These are phyloP conservation scores for Macaria notata DNA, from an alignment of 2,888 invertebrate species.

Conservation along the genomic window DNA sequence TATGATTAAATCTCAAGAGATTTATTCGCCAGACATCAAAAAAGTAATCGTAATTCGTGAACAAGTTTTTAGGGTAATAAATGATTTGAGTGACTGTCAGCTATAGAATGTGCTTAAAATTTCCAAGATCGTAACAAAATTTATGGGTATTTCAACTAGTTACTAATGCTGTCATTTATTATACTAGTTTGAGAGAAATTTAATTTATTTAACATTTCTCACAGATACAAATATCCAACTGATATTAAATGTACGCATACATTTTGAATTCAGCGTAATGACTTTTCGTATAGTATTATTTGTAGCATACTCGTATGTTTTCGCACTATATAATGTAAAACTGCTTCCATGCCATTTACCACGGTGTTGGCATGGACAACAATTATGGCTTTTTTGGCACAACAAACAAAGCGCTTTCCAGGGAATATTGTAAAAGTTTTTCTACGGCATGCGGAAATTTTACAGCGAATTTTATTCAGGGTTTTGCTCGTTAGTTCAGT, in stretches of 20 bases:
- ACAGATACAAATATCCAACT: too few relatives aligned
- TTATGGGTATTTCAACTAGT: too few relatives aligned
- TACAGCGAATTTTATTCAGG: neutral
- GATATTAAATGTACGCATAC: too few relatives aligned
- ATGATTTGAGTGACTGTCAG: neutral
- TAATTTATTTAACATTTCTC: too few relatives aligned
- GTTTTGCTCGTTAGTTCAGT: too few relatives aligned
- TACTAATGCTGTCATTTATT: too few relatives aligned
- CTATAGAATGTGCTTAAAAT: too few relatives aligned
- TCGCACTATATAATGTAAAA: neutral
- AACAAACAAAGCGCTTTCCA: constrained; percentile 13
- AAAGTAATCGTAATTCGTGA: constrained; percentile 33
- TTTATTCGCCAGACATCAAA: constrained; percentile 9
- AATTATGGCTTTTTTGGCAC: constrained; percentile 12
- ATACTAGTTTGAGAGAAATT: too few relatives aligned
- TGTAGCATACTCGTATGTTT: too few relatives aligned
- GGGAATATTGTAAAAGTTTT: constrained; percentile 2
- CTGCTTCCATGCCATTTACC: constrained; percentile 9
- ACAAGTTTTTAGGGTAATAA: constrained; percentile 39
- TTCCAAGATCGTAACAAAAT: too few relatives aligned
- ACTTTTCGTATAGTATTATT: too few relatives aligned
- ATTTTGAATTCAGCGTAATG: too few relatives aligned
- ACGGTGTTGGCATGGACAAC: constrained; percentile 12
- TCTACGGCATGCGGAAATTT: neutral
- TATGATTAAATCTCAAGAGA: constrained; percentile 1